These are phyloP conservation scores for Crotalus tigris DNA, from an alignment of 2,113 vertebrate genomes.

Conservation along the genomic window DNA sequence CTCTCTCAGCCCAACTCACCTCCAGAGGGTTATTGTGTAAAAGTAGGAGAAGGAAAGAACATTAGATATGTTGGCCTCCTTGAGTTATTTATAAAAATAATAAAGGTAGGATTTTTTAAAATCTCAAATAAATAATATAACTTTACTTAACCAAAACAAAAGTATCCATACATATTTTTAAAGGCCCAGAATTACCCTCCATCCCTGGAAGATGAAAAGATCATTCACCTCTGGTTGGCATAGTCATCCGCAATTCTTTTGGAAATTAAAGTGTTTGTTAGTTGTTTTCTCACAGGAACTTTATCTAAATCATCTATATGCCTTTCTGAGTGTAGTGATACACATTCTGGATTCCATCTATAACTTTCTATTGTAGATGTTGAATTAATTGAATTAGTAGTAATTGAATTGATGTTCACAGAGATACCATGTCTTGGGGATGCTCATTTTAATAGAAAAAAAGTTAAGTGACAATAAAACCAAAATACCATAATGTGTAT, in stretches of 20 bases:
- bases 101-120: neutral
- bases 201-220: neutral
- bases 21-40: neutral
- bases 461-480: too few species aligned
- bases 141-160: constrained; percentile 43
- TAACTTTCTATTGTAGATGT: neutral
- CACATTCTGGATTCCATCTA: neutral
- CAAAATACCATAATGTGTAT: neutral
- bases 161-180: constrained; percentile 37
- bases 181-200: neutral
- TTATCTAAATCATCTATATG: neutral
- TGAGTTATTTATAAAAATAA: neutral
- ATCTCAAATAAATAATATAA: neutral
- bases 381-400: neutral
- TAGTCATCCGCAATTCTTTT: neutral
- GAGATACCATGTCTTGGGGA: neutral
- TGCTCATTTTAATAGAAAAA: neutral
- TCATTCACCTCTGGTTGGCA: constrained; percentile 32
- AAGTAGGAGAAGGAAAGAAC: neutral
- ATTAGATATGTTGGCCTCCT: neutral
- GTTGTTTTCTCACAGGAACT: neutral
- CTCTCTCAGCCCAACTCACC: neutral
- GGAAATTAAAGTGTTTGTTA: neutral
- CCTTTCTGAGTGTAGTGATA: neutral
- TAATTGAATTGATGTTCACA: neutral